A percentile compares a stretch with the other conserved stretches of the same genome.
Conservation (phyloP, 2,888 invertebrate genomes). For the Sesamia inferens region DNA sequence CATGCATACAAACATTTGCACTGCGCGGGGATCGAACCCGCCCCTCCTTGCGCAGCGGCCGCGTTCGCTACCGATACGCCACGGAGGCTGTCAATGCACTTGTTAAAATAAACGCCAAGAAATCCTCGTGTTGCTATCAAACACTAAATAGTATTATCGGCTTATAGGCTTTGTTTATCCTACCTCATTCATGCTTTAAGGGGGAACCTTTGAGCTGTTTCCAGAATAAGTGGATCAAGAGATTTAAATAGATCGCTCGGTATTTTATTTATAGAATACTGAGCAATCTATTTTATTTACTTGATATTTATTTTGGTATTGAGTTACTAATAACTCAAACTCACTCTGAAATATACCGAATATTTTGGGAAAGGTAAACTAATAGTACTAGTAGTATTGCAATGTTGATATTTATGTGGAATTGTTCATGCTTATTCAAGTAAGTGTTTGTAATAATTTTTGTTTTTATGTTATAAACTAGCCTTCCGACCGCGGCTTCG, state of each 20-base stretch:
- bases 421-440: conserved; percentile 18
- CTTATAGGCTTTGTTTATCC: conserved; percentile 13
- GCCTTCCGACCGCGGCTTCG: too few relatives aligned
- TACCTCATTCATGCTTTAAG: conserved; percentile 20
- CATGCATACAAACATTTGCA: too few relatives aligned
- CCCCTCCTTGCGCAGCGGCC: too few relatives aligned
- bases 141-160: conserved; percentile 27
- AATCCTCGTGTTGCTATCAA: conserved; percentile 9
- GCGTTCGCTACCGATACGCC: too few relatives aligned
- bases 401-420: conserved; percentile 7
- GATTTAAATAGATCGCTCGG: conserved; percentile 24
- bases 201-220: conserved; percentile 22
- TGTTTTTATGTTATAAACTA: background rate
- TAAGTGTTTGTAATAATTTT: background rate
- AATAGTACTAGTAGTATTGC: background rate
- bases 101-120: background rate
- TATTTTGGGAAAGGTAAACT: conserved; percentile 15
- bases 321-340: conserved; percentile 5
- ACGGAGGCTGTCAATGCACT: too few relatives aligned
- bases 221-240: conserved; percentile 27
- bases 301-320: too few relatives aligned
- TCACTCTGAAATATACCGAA: conserved; percentile 20
- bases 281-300: too few relatives aligned
- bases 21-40: too few relatives aligned
- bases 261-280: conserved; percentile 27